Base-by-base conservation (phyloP, 2,113 vertebrate species). In the Macroglossus sobrinus region DNA sequence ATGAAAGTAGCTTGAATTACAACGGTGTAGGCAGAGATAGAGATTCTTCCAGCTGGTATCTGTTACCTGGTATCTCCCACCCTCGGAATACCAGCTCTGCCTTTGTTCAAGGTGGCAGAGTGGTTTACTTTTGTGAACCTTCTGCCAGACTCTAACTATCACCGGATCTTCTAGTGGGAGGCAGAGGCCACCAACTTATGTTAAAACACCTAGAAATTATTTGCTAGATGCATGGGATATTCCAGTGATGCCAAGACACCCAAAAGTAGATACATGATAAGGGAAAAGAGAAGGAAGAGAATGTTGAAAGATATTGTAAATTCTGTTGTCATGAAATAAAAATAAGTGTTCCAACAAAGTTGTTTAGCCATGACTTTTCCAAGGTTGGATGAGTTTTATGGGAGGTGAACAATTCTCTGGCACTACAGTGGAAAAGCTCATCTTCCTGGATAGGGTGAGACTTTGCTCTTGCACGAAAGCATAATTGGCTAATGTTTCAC, bases 401-500 rank as follows among this genome's bases (percentile, higher is more conserved):
- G 80, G 43, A 22, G 33, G 53, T 93, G 30, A 13, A 15, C 7
- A 45, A 38, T 71, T 68, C 47, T 11, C n/a, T 96, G 97, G 94
- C 81, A 92, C 76, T 40, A 26, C 53, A 19, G 8, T 90, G 61
- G 89, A 94, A 95, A 97, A 89, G 91, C 35, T 78, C 82, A 63
- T 94, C 68, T 89, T 89, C 86, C 45, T 96, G 59, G 9, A 40
- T 7, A 30, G 84, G 86, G 61, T 6, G 6, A 87, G 80, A 91
- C 59, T 86, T 72, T 0, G 15, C 75, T 59, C 84, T 96, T 90
- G n/a, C 76, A 84, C 1, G 2, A 95, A 92, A 97, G 95, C 97
- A 97, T 95, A 94, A 71, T 74, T 93, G 64, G 79, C 75, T 96
- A 90, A 87, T 1, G 9, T 72, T 95, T 55, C 78, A 84, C 90